These are phyloP conservation scores for Myiothlypis coronata DNA, from an alignment of 2,797 vertebrate genomes.

Conservation along the genomic window DNA sequence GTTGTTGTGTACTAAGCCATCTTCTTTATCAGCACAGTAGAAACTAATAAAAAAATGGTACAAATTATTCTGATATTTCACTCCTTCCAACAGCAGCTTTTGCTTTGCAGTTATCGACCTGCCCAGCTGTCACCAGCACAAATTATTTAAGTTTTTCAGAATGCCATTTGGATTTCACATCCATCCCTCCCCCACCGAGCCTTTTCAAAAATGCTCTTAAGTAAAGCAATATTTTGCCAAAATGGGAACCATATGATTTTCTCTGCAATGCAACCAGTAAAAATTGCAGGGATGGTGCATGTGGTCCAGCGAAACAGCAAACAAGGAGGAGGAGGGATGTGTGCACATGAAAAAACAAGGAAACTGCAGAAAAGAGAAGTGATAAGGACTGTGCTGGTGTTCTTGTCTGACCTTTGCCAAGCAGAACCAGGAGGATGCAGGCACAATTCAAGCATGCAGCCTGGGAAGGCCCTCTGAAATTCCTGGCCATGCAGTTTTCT, in stretches of 20 bases:
- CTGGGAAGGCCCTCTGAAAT: neutral
- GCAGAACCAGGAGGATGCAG: neutral
- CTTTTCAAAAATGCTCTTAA: conserved; percentile 33
- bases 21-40: neutral
- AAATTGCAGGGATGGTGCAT: neutral
- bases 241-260: conserved; percentile 57
- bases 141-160: neutral
- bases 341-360: neutral
- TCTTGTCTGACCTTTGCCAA: neutral
- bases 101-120: neutral
- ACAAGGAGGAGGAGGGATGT: neutral
- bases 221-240: conserved; percentile 55
- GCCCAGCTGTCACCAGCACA: neutral
- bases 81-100: neutral
- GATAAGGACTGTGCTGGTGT: neutral
- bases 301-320: neutral
- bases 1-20: rapidly evolving
- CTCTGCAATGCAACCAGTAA: conserved; percentile 29
- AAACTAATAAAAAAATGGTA: neutral
- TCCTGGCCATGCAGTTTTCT: neutral
- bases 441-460: neutral
- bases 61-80: neutral
- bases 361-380: neutral
- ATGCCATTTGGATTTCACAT: neutral
- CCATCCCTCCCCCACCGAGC: neutral